Percentiles rank a stretch among this genome's conserved stretches.
These are phyloP conservation scores for Meloidogyne chitwoodi DNA, from an alignment of 1,140 invertebrate species.

Conservation along the genomic window DNA sequence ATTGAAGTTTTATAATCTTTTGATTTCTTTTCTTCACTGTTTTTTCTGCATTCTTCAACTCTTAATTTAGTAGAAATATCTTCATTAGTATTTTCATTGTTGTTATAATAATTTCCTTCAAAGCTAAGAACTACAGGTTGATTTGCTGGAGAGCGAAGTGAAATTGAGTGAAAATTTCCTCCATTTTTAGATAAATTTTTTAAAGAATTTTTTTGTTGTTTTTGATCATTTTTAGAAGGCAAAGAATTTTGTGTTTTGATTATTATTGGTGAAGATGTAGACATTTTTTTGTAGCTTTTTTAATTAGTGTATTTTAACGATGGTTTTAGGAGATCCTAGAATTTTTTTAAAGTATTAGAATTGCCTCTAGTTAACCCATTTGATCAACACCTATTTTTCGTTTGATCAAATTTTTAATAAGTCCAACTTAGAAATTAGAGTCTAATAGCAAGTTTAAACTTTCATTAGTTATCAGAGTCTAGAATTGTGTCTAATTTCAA, in stretches of 20 bases:
- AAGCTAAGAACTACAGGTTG: slow-evolving; percentile 2
- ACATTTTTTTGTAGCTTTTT: not conserved
- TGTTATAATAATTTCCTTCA: not conserved
- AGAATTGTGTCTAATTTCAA: no score
- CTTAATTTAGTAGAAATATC: not conserved
- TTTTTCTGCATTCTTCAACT: not conserved
- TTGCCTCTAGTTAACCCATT: no score
- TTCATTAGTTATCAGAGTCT: no score
- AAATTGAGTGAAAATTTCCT: slow-evolving; percentile 7
- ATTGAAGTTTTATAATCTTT: not conserved
- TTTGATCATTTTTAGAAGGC: not conserved
- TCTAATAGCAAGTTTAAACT: no score
- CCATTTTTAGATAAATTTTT: not conserved
- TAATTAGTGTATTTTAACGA: not conserved
- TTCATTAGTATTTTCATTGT: not conserved
- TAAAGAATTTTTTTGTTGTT: not conserved
- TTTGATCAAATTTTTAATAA: no score
- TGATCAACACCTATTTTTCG: no score
- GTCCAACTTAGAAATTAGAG: no score
- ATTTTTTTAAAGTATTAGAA: no score
- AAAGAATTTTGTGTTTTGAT: not conserved
- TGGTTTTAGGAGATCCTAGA: not conserved
- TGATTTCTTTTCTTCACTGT: not conserved
- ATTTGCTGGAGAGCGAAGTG: not conserved
- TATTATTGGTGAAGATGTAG: not conserved